Evolutionary conservation across 53 echinoderm and acorn worm genomes (phyloP).

Genomic region (Pentamera pediparva): DNA sequence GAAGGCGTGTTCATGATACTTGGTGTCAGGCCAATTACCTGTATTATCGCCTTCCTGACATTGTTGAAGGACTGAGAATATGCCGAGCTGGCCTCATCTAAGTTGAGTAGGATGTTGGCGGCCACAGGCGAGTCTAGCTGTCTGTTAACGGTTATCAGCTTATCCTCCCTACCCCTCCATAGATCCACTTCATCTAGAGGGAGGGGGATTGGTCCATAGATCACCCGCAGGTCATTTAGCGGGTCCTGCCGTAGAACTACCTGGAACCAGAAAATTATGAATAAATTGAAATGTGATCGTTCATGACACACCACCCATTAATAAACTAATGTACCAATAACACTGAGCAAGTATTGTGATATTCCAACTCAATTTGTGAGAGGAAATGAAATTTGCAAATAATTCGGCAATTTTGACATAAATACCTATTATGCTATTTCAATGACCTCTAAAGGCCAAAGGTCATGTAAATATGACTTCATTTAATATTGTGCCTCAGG

Average conservation of each 20-base stretch:
- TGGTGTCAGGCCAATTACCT: too few species aligned
- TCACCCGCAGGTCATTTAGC: constrained; percentile 58
- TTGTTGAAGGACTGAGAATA: constrained; percentile 94
- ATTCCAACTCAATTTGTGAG: too few species aligned
- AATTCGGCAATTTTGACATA: too few species aligned
- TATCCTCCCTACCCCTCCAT: constrained; percentile 62
- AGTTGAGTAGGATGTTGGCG: constrained; percentile 77
- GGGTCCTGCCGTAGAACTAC: constrained; percentile 90
- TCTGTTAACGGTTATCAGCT: constrained; percentile 62
- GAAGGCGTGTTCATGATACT: too few species aligned
- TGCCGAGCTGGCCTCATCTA: constrained; percentile 88
- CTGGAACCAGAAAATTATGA: constrained; percentile 24
- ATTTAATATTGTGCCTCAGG: too few species aligned
- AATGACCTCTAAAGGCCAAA: too few species aligned
- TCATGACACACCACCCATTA: not conserved
- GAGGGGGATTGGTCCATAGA: constrained; percentile 67
- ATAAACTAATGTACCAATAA: not conserved
- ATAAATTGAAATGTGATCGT: not conserved
- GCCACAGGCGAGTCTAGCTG: constrained; percentile 90
- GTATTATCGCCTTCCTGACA: constrained; percentile 82
- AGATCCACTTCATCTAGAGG: constrained; percentile 82
- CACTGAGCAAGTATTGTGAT: not conserved
- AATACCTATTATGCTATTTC: too few species aligned
- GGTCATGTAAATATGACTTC: too few species aligned
- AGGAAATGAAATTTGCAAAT: too few species aligned